Conservation (phyloP, 1,140 invertebrate genomes). For the Muscidifurax raptorellus region DNA sequence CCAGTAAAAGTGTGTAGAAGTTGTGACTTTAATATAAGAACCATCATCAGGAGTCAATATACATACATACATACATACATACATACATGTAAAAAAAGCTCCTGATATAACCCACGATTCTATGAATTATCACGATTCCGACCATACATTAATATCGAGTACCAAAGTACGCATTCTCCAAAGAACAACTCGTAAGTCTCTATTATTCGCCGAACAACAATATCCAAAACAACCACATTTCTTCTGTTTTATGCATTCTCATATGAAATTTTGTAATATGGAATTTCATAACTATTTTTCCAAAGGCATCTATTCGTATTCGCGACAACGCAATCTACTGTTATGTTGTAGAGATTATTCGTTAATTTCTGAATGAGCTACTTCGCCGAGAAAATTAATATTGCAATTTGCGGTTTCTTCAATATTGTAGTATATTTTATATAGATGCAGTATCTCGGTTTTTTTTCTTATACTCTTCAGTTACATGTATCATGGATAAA, state of each 20-base stretch:
- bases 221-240: no score
- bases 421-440: not conserved
- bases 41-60: not conserved
- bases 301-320: not conserved
- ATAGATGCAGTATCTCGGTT: conserved; percentile 15
- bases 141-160: not conserved
- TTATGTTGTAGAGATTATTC: not conserved
- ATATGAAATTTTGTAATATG: no score
- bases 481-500: not conserved
- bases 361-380: not conserved
- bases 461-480: not conserved
- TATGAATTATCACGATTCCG: conserved; percentile 29
- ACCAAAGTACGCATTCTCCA: no score
- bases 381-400: no score
- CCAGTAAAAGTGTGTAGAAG: not conserved
- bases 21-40: no score
- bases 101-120: conserved; percentile 54
- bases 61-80: no score
- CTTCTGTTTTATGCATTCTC: no score
- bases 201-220: no score
- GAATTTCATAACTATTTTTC: not conserved
- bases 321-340: not conserved
- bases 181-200: no score
- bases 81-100: conserved; percentile 32
- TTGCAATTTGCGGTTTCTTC: no score